Conservation (phyloP, 2,888 invertebrate genomes). For the Erannis defoliaria region DNA sequence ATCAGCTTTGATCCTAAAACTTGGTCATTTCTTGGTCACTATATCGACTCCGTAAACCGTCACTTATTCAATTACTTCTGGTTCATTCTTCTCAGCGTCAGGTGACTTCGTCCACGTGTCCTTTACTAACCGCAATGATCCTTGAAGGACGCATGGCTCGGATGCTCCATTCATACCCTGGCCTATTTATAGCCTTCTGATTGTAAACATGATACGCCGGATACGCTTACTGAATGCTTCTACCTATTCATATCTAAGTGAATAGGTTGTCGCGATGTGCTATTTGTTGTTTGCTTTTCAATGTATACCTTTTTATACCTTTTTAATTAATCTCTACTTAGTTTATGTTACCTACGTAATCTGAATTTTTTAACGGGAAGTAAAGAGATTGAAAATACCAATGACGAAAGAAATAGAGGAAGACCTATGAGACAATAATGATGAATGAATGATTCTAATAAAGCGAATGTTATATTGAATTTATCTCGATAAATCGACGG, state of each 20-base stretch:
- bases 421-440: too few species aligned
- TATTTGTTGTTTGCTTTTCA: constrained; percentile 7
- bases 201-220: constrained; percentile 26
- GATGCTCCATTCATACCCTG: constrained; percentile 16
- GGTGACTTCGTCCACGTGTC: constrained; percentile 19
- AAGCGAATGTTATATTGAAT: too few species aligned
- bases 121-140: constrained; percentile 25
- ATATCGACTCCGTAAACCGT: neutral
- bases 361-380: too few species aligned
- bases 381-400: too few species aligned
- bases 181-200: constrained; percentile 25
- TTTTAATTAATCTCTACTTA: too few species aligned
- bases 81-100: neutral
- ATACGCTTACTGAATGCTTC: constrained; percentile 20
- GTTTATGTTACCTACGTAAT: too few species aligned
- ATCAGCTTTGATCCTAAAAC: too few species aligned
- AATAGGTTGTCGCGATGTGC: neutral
- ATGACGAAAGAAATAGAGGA: too few species aligned
- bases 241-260: constrained; percentile 11
- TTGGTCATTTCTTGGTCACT: too few species aligned
- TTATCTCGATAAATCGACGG: too few species aligned
- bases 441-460: too few species aligned
- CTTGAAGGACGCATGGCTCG: constrained; percentile 29
- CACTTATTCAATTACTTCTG: neutral
- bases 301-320: too few species aligned